A percentile compares a stretch with the other conserved stretches of the same genome.
Conservation (phyloP, 1,140 invertebrate species). For the Venturia canescens region DNA sequence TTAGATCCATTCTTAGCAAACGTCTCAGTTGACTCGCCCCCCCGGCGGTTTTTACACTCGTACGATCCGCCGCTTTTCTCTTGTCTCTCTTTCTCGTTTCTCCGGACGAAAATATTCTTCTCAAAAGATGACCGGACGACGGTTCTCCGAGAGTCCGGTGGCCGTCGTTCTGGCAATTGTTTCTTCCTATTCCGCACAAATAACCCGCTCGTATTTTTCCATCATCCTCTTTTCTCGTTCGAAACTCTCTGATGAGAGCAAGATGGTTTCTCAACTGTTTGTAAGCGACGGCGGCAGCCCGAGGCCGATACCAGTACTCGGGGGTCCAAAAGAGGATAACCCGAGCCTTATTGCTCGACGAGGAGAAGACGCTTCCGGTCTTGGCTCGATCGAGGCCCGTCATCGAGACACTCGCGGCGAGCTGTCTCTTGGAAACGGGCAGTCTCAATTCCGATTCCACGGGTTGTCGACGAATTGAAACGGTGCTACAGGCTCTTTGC, state of each 20-base stretch:
- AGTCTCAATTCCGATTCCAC: conserved; percentile 69
- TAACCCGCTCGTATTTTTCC: conserved; percentile 58
- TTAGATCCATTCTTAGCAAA: conserved; percentile 70
- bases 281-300: conserved; percentile 73
- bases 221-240: conserved; percentile 47
- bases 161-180: conserved; percentile 29
- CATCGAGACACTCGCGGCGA: conserved; percentile 72
- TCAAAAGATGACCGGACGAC: conserved; percentile 56
- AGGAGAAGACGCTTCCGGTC: conserved; percentile 46
- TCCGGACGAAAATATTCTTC: conserved; percentile 61
- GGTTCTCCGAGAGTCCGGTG: too few species aligned
- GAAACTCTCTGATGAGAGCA: conserved; percentile 58
- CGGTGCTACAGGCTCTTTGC: conserved; percentile 68
- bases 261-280: conserved; percentile 73
- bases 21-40: conserved; percentile 58
- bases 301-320: conserved; percentile 78
- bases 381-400: conserved; percentile 62
- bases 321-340: conserved; percentile 78
- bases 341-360: conserved; percentile 53
- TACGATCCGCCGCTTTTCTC: conserved; percentile 33
- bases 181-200: conserved; percentile 54
- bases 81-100: conserved; percentile 45
- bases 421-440: conserved; percentile 72
- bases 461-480: conserved; percentile 67
- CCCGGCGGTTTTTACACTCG: conserved; percentile 16